phyloP scores from a whole-genome alignment of 2,797 vertebrate genomes.

The Cygnus olor region DNA sequence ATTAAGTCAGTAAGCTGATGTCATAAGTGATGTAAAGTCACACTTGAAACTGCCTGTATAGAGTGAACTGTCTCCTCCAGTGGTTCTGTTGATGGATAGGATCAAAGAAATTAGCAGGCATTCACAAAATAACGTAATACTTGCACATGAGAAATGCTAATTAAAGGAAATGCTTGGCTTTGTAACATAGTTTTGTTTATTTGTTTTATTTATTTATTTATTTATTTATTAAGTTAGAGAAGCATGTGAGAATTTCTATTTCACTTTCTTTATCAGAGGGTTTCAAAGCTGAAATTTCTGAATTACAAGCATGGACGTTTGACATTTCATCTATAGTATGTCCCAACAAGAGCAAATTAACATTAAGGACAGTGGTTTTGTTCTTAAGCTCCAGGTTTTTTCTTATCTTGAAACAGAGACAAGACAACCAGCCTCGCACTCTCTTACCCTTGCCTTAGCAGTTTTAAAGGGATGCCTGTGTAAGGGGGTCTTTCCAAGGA shows the following conservation, averaged over 20 bases:
- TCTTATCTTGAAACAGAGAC: not conserved
- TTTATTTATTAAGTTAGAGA: not conserved
- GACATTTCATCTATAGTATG: not conserved
- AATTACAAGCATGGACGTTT: not conserved
- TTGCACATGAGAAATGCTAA: not conserved
- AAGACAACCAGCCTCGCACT: not conserved
- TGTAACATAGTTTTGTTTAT: not conserved
- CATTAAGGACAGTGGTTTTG: not conserved
- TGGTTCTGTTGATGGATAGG: not conserved
- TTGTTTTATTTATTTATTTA: not conserved
- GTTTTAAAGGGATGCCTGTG: not conserved
- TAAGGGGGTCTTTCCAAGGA: not conserved
- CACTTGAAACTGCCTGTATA: not conserved
- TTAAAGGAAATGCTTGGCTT: not conserved
- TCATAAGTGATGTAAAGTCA: not conserved
- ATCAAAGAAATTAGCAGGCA: not conserved
- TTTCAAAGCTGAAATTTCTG: not conserved
- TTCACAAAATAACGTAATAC: not conserved
- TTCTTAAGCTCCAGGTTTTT: not conserved
- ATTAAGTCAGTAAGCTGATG: not conserved
- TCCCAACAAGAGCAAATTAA: not conserved
- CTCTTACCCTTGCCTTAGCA: not conserved
- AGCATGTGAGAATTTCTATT: not conserved
- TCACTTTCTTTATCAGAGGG: not conserved
- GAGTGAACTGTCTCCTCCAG: not conserved